Evolutionary conservation across 2,888 invertebrate genomes (phyloP).

Genomic region (Ophion ventricosus): DNA sequence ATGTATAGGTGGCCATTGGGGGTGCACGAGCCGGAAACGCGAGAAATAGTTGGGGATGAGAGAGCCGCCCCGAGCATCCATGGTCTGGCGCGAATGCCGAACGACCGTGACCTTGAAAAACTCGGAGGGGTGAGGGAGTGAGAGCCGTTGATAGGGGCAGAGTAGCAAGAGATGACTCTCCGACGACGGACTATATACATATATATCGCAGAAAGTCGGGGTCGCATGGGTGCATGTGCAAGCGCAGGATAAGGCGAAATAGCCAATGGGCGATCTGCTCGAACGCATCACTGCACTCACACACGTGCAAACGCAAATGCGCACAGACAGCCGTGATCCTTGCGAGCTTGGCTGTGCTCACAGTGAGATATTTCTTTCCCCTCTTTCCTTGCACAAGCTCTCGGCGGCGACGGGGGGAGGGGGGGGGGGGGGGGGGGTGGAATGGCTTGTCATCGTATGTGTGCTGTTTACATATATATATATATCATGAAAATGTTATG

Average conservation of each 20-base stretch:
- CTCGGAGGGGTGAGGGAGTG: slow-evolving; percentile 26
- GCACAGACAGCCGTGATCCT: not conserved
- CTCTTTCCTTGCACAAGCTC: not conserved
- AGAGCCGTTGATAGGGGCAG: slow-evolving; percentile 58
- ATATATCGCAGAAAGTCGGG: slow-evolving; percentile 56
- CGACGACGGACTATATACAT: not conserved
- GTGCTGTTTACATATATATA: no score
- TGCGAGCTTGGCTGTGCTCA: not conserved
- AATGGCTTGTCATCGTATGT: not conserved
- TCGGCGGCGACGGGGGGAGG: no score
- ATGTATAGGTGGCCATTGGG: not conserved
- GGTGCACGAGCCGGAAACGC: slow-evolving; percentile 53
- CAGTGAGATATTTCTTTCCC: not conserved
- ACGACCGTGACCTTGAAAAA: slow-evolving; percentile 77
- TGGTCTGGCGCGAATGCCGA: slow-evolving; percentile 49
- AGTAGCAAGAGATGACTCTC: slow-evolving; percentile 19
- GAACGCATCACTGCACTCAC: slow-evolving; percentile 33
- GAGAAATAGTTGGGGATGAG: slow-evolving; percentile 10
- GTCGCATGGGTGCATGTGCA: slow-evolving; percentile 70
- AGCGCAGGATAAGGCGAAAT: slow-evolving; percentile 76
- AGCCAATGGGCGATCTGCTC: slow-evolving; percentile 69
- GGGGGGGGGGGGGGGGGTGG: no score
- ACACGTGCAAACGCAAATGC: not conserved
- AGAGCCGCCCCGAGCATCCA: slow-evolving; percentile 24
- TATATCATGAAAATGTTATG: no score